Conservation (phyloP, 2,113 vertebrate species). For the Notarius quadriscutis region DNA sequence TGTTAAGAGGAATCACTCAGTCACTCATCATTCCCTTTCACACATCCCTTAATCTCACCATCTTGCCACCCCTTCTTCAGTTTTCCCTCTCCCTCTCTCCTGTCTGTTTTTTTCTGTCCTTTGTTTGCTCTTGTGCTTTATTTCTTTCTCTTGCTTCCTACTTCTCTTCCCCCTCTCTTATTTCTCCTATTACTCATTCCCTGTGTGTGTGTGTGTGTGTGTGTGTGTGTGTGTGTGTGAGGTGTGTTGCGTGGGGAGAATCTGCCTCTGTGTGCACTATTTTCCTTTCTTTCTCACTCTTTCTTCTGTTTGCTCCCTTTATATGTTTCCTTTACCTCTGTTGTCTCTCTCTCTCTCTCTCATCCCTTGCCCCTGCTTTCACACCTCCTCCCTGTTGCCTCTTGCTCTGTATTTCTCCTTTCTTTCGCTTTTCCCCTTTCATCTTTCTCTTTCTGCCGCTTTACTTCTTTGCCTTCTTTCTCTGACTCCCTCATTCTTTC, state of each 20-base stretch:
- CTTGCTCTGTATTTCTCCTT: neutral
- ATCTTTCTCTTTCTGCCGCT: neutral
- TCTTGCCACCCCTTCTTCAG: no score
- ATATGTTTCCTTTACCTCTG: neutral
- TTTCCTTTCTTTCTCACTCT: neutral
- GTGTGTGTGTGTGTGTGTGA: neutral
- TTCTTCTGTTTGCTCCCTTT: neutral
- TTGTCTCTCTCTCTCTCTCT: neutral
- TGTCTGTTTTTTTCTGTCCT: no score
- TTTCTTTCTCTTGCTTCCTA: neutral
- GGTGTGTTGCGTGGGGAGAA: neutral
- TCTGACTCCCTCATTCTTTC: neutral
- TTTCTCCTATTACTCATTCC: constrained; percentile 45
- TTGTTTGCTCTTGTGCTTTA: no score
- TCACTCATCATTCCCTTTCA: no score
- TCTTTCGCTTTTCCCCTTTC: neutral
- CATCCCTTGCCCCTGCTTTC: neutral
- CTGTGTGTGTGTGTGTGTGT: constrained; percentile 4
- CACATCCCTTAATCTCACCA: no score
- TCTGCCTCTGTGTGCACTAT: neutral
- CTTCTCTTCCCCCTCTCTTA: neutral
- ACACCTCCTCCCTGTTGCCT: neutral
- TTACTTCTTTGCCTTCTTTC: neutral
- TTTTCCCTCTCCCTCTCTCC: no score
- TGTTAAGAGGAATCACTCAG: no score